Base-by-base conservation (phyloP, 2,797 vertebrate species). In the Linurgus olivaceus region DNA sequence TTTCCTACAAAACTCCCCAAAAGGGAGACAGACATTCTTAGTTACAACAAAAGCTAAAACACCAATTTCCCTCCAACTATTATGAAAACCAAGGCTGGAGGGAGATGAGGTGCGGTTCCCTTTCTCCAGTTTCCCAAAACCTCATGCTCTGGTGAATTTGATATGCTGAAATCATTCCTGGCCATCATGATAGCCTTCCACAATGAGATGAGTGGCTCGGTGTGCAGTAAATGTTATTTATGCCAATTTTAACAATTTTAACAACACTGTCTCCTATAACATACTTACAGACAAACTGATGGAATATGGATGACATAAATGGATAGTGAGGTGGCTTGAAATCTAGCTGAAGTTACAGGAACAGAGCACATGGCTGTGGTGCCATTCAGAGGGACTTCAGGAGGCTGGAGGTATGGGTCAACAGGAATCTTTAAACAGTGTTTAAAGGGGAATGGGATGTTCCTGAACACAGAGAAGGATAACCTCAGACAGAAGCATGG, bases 91-190 rank as follows among this genome's bases (percentile, higher is more conserved):
- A 82, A 90, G 85, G 55, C 91, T 7, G 0, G 71, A 81, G 86
- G 48, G 80, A 90, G 85, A 76, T 0, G 15, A 97, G 94, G 90
- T 94, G 93, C 1, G 23, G 88, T 63, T 93, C 87, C 68, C 76
- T 93, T 95, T 94, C 95, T 94, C 91, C 70, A 72, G 57, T 95
- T 96, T 94, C 91, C 94, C 62, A 78, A 91, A 96, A 93, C 54
- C 73, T 78, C 55, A 17, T 23, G 71, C 59, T 91, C 95, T 48
- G 80, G 77, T 94, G 77, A 95, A 91, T 93, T 70, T 79, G 79
- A 93, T 93, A 92, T 7, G 26, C 66, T 95, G 90, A 96, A 95
- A 76, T 93, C 73, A 91, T 48, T 73, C 76, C 83, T 94, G 90
- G 67, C 78, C 78, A 59, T 88, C 3, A 1, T 17, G 61, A 88